A percentile compares a stretch with the other conserved stretches of the same genome.
Conservation (phyloP, 2,888 invertebrate species). For the Eupithecia dodoneata region DNA sequence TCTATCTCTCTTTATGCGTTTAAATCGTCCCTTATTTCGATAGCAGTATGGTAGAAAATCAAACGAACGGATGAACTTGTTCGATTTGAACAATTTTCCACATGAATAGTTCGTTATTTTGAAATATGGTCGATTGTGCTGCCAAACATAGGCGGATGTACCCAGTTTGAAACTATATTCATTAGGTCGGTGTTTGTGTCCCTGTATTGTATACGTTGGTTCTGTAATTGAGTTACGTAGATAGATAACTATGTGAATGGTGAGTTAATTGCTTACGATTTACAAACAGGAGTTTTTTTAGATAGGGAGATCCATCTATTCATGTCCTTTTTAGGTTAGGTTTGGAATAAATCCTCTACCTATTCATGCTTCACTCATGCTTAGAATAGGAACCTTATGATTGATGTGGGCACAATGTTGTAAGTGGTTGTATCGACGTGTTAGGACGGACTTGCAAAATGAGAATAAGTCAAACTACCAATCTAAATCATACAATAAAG, state of each 20-base stretch:
- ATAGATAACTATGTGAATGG: background rate
- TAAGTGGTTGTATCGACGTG: background rate
- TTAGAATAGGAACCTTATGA: background rate
- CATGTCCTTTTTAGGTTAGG: background rate
- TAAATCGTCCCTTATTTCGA: background rate
- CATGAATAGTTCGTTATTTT: slow-evolving; percentile 28
- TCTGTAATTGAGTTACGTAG: background rate
- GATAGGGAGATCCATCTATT: background rate
- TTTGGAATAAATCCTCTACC: background rate
- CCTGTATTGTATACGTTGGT: background rate
- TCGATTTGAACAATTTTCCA: slow-evolving; percentile 22
- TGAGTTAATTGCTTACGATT: background rate
- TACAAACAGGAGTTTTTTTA: background rate
- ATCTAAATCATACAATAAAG: slow-evolving; percentile 28
- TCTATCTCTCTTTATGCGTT: slow-evolving; percentile 11
- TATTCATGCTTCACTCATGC: background rate
- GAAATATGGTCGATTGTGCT: slow-evolving; percentile 10
- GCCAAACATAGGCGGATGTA: background rate
- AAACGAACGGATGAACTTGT: slow-evolving; percentile 6
- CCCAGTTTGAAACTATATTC: background rate
- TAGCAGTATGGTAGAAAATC: background rate
- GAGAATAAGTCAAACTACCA: slow-evolving; percentile 11
- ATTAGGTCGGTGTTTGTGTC: background rate
- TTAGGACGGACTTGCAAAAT: background rate
- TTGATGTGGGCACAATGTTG: background rate